Evolutionary conservation across 37 sponge, comb jelly and placozoan genomes (phyloP).

Genomic region (Oscarella lobularis): DNA sequence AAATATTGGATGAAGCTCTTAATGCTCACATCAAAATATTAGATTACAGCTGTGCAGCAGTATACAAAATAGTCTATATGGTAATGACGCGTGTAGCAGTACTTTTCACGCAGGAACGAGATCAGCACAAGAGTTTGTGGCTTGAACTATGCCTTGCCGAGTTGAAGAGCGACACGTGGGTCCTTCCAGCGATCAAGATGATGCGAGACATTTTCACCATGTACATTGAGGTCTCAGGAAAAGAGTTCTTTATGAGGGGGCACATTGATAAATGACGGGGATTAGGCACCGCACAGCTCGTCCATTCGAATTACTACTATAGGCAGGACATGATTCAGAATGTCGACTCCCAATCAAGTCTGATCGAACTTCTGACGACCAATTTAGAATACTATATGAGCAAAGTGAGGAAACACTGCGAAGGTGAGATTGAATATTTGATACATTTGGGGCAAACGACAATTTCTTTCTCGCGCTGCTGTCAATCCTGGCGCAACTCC

Average conservation of each 20-base stretch:
- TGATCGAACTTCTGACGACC: constrained; percentile 29
- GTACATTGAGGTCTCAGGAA: constrained; percentile 71
- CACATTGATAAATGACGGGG: neutral
- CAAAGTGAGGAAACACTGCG: constrained; percentile 1
- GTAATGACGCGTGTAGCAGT: neutral
- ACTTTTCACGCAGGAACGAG: constrained; percentile 41
- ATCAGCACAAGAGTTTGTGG: constrained; percentile 70
- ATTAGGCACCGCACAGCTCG: neutral
- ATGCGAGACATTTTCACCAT: constrained; percentile 69
- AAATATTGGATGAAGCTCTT: constrained; percentile 88
- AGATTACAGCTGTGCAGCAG: constrained; percentile 91
- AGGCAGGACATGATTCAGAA: constrained; percentile 71
- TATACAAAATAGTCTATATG: constrained; percentile 3
- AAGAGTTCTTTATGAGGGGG: neutral
- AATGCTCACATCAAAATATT: constrained; percentile 88
- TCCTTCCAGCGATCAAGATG: constrained; percentile 80
- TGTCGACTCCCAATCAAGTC: constrained; percentile 62
- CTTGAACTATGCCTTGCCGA: constrained; percentile 64
- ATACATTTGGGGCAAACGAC: too few species aligned
- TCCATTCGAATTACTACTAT: constrained; percentile 58
- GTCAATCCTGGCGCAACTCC: constrained; percentile 7
- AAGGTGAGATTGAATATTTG: neutral
- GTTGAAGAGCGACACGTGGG: constrained; percentile 54
- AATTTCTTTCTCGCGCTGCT: too few species aligned
- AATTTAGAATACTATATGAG: neutral